These are phyloP conservation scores for Todiramphus chloris DNA, from an alignment of 2,113 vertebrate species.

Conservation along the genomic window DNA sequence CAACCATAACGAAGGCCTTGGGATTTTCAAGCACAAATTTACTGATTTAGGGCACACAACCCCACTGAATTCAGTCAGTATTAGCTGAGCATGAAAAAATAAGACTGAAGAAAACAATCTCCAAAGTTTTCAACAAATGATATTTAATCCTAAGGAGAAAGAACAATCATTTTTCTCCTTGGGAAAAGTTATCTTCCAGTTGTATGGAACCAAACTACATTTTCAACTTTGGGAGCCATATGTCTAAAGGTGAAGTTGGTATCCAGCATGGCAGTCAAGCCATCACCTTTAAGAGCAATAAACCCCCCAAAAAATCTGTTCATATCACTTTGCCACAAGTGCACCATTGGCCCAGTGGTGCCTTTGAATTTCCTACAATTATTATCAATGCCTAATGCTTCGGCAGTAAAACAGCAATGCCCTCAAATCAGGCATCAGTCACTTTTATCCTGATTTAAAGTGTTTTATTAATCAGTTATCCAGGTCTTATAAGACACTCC, in stretches of 20 bases:
- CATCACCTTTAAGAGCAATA: neutral
- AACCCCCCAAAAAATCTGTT: neutral
- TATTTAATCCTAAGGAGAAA: neutral
- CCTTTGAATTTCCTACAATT: neutral
- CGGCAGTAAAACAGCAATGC: neutral
- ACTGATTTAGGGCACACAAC: neutral
- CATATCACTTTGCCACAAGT: neutral
- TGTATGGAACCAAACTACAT: too few relatives aligned
- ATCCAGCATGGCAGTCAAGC: neutral
- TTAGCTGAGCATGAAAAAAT: neutral
- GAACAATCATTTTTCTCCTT: neutral
- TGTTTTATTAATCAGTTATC: neutral
- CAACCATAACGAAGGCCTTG: neutral
- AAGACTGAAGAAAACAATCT: neutral
- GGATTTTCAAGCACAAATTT: neutral
- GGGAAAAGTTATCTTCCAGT: neutral
- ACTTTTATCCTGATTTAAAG: neutral
- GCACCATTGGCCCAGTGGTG: neutral
- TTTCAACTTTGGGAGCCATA: neutral
- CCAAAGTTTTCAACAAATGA: neutral
- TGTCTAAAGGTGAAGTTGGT: neutral
- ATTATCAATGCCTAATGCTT: neutral
- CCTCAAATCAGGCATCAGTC: neutral
- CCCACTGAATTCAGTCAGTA: neutral
- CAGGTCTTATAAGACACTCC: neutral